Evolutionary conservation across 2,113 vertebrate genomes (phyloP), one percentile per base, ranked within the genome.

Genomic region (Pan paniscus): DNA sequence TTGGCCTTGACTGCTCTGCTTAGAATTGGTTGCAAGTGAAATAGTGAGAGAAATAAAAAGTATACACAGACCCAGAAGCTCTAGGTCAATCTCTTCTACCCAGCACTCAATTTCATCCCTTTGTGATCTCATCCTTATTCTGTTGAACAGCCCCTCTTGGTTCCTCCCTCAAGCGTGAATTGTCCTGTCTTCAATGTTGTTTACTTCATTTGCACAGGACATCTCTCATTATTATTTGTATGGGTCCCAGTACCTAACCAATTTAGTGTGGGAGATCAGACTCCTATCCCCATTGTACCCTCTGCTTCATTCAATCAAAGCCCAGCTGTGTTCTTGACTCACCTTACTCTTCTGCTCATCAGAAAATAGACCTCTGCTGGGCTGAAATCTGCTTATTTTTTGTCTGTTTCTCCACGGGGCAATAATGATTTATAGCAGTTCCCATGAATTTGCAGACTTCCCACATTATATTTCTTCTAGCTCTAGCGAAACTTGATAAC

Each of bases 401-500:
- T 38, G 20, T 72, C 70, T 93, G 0, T n/a, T 76, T 91, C 43
- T 93, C 67, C 67, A 94, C 8, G 48, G 10, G 27, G 38, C 27
- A 18, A 2, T 52, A 25, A 92, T 46, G 72, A 96, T 93, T 93
- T 83, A 94, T 50, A 38, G 40, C 70, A 32, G 16, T 80, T 73
- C 84, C 85, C 25, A 43, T 70, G 82, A 87, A 80, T 87, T 94
- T 89, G 57, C 27, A 16, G 40, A 93, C 85, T 96, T 48, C 73
- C 40, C 67, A 97, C 22, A 38, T 90, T 70, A 50, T 88, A 90
- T 94, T 75, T 97, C 87, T 92, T 94, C 81, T 52, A 85, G 76
- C 32, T 94, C 81, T 52, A 90, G 80, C 27, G 94, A 85, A 92
- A 79, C 76, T 72, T 75, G 40, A 32, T 94, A 91, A 90, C 35